Percentiles rank a stretch among this genome's conserved stretches.
Evolutionary conservation across 2,797 vertebrate species (phyloP).

Genomic region (Chelidonichthys spinosus): DNA sequence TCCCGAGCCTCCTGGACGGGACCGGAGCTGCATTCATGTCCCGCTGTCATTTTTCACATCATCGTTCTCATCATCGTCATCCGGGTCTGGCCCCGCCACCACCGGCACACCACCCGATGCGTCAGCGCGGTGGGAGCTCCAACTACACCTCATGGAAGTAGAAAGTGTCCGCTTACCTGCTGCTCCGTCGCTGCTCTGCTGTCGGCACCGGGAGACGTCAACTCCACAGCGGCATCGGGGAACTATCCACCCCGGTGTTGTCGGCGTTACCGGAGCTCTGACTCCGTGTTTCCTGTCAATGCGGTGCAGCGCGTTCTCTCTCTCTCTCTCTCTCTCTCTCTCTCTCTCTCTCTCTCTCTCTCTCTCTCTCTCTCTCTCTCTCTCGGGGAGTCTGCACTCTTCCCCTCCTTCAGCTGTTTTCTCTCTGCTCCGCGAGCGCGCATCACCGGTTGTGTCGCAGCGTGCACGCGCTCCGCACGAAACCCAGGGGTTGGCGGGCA

Average conservation of each 20-base stretch:
- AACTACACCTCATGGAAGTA: slow-evolving; percentile 12
- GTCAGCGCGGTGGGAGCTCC: slow-evolving; percentile 28
- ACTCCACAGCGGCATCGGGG: slow-evolving; percentile 56
- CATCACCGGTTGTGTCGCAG: slow-evolving; percentile 1
- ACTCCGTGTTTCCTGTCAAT: slow-evolving; percentile 50
- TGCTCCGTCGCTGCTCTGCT: slow-evolving; percentile 37
- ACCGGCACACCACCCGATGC: slow-evolving; percentile 66
- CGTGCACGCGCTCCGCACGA: slow-evolving; percentile 40
- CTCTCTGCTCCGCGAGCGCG: slow-evolving; percentile 28
- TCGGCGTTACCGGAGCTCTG: slow-evolving; percentile 38
- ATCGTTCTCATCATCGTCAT: not conserved
- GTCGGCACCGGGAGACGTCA: slow-evolving; percentile 54
- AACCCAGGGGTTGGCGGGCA: slow-evolving; percentile 8
- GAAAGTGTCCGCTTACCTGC: slow-evolving; percentile 73
- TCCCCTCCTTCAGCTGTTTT: slow-evolving; percentile 31
- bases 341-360: not conserved
- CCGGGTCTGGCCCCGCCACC: slow-evolving; percentile 6
- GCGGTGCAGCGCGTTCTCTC: slow-evolving; percentile 38
- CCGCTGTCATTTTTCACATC: slow-evolving; percentile 8
- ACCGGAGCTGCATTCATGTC: slow-evolving; percentile 16
- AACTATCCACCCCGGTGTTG: slow-evolving; percentile 12
- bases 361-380: too few species aligned
- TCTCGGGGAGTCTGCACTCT: slow-evolving; percentile 7
- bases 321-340: slow-evolving; percentile 31
- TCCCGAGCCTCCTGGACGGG: not conserved